Percentiles rank a stretch among this genome's conserved stretches.
Conservation (phyloP, 2,113 vertebrate genomes). For the Triplophysa tibetana region DNA sequence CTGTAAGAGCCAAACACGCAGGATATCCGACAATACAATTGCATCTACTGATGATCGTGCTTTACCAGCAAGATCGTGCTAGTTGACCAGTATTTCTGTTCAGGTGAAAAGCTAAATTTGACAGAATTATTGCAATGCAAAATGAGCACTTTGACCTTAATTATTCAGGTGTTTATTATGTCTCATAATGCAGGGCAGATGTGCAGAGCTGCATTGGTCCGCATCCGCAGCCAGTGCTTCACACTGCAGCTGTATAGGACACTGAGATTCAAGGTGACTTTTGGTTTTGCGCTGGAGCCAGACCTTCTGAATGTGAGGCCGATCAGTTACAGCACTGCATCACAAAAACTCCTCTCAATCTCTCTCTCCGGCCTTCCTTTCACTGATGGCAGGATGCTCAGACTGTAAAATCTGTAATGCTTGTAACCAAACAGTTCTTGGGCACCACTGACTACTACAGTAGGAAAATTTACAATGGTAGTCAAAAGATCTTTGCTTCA, state of each 20-base stretch:
- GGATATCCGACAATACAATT: neutral
- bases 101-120: no score
- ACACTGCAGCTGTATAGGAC: conserved; percentile 13
- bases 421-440: neutral
- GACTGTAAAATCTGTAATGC: neutral
- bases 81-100: no score
- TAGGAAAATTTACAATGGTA: no score
- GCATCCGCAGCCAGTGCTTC: neutral
- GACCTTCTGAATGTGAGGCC: conserved; percentile 27
- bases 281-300: conserved; percentile 6
- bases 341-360: neutral
- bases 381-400: neutral
- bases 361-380: neutral
- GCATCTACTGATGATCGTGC: neutral
- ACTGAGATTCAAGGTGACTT: conserved; percentile 51
- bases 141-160: neutral
- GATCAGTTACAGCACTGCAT: conserved; percentile 40
- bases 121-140: neutral
- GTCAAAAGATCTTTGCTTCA: no score
- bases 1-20: neutral
- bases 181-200: conserved; percentile 22
- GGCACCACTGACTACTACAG: no score
- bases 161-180: neutral
- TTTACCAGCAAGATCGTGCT: no score
- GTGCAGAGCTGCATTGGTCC: neutral